Percentiles rank a stretch among this genome's conserved stretches.
Evolutionary conservation across 2,797 vertebrate genomes (phyloP).

Genomic region (Sciaenops ocellatus): DNA sequence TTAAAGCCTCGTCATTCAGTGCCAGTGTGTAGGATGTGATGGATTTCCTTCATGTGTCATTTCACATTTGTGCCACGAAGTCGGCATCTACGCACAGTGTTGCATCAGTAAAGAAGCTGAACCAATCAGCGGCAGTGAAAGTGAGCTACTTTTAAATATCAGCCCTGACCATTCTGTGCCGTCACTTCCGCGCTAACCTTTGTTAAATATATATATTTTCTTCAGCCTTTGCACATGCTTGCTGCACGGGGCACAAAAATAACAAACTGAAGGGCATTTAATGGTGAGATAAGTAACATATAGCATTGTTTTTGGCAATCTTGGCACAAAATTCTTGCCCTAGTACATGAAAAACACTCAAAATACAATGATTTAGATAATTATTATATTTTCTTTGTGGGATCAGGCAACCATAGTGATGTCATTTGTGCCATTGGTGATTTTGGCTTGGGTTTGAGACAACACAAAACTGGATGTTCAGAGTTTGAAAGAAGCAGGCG

Average conservation of each 20-base stretch:
- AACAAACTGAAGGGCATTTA: constrained; percentile 16
- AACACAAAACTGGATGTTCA: neutral
- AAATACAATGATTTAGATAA: neutral
- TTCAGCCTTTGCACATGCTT: neutral
- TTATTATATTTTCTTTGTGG: neutral
- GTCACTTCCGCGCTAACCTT: neutral
- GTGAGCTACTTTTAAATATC: too few relatives aligned
- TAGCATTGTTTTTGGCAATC: neutral
- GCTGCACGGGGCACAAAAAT: neutral
- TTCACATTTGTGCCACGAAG: constrained; percentile 15
- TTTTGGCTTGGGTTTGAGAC: neutral
- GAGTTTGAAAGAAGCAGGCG: neutral
- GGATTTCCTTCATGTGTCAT: constrained; percentile 27
- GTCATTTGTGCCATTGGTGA: neutral
- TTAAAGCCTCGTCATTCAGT: constrained; percentile 48
- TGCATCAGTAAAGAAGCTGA: neutral
- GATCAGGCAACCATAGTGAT: neutral
- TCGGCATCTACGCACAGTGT: neutral
- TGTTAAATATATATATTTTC: neutral
- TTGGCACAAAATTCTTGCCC: neutral
- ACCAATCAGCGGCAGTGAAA: neutral
- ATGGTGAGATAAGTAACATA: neutral
- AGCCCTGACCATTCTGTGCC: neutral
- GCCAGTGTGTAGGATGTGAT: neutral
- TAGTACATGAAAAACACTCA: neutral